Evolutionary conservation across 2,888 invertebrate genomes (phyloP).

Genomic region (Melipona beecheii): DNA sequence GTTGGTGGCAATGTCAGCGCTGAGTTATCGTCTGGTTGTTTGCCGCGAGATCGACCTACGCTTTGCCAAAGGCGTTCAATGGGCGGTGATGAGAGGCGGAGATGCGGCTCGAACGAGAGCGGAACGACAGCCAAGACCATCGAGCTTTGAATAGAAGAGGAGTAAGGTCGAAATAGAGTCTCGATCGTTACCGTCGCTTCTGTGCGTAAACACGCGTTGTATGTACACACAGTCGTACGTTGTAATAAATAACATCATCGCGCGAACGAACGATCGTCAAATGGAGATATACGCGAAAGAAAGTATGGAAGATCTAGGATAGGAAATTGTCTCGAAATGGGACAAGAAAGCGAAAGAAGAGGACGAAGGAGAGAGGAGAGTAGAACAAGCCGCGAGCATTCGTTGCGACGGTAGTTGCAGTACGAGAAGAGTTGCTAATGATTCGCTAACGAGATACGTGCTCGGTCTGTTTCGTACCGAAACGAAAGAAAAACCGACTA

Average conservation of each 20-base stretch:
- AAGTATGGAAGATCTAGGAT: neutral
- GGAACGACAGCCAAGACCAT: conserved; percentile 39
- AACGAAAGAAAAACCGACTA: conserved; percentile 55
- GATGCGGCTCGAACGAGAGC: neutral
- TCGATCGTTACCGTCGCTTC: neutral
- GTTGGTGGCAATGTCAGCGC: conserved; percentile 55
- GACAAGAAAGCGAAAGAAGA: neutral
- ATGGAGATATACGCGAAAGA: neutral
- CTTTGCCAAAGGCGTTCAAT: conserved; percentile 47
- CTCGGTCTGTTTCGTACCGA: conserved; percentile 69
- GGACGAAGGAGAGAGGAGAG: neutral
- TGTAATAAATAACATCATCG: neutral
- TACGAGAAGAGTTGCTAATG: conserved; percentile 77
- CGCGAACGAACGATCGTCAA: too few species aligned
- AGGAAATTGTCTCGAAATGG: neutral
- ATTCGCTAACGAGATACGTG: conserved; percentile 80
- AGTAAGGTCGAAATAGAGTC: neutral
- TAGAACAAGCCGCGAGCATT: conserved; percentile 41
- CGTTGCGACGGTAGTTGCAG: conserved; percentile 58
- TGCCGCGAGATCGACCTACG: conserved; percentile 36
- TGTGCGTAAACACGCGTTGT: neutral
- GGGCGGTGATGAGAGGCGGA: neutral
- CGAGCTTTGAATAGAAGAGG: conserved; percentile 2
- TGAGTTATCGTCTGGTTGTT: conserved; percentile 62
- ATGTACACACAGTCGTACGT: neutral